phyloP scores from a whole-genome alignment of 2,888 invertebrate genomes.

The Mythimna impura region DNA sequence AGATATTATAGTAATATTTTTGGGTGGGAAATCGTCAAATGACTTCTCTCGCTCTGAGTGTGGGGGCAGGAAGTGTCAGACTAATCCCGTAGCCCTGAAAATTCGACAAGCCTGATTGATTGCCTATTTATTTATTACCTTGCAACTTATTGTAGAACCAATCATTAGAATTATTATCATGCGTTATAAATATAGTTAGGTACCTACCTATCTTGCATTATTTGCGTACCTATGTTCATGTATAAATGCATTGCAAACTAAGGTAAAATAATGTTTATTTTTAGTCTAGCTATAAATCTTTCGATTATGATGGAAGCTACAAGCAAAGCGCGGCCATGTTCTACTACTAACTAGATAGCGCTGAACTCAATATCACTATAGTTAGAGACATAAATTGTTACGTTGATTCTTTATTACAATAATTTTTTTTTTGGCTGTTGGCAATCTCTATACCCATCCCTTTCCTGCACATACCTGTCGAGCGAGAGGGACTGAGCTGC shows the following conservation, averaged over 20 bases:
- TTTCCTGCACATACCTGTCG: too few relatives aligned
- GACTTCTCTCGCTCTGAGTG: too few relatives aligned
- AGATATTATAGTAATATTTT: too few relatives aligned
- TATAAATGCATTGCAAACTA: constrained; percentile 7
- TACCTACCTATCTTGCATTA: neutral
- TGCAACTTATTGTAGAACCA: neutral
- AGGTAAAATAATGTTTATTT: neutral
- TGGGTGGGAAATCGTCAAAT: too few relatives aligned
- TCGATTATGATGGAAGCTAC: neutral
- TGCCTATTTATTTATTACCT: neutral
- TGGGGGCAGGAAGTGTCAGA: too few relatives aligned
- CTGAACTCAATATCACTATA: neutral
- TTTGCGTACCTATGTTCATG: neutral
- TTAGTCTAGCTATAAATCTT: neutral
- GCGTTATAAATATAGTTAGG: neutral
- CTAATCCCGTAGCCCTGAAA: neutral
- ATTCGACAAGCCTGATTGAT: neutral
- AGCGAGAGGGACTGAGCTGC: too few relatives aligned
- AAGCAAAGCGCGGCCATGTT: too few relatives aligned
- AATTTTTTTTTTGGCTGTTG: too few relatives aligned
- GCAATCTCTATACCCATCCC: too few relatives aligned
- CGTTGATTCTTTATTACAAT: too few relatives aligned
- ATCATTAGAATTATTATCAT: neutral
- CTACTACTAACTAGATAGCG: too few relatives aligned
- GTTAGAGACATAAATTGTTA: too few relatives aligned